These are phyloP conservation scores for Patiria miniata DNA, from an alignment of 35 echinoderm and acorn worm species.

Conservation along the genomic window DNA sequence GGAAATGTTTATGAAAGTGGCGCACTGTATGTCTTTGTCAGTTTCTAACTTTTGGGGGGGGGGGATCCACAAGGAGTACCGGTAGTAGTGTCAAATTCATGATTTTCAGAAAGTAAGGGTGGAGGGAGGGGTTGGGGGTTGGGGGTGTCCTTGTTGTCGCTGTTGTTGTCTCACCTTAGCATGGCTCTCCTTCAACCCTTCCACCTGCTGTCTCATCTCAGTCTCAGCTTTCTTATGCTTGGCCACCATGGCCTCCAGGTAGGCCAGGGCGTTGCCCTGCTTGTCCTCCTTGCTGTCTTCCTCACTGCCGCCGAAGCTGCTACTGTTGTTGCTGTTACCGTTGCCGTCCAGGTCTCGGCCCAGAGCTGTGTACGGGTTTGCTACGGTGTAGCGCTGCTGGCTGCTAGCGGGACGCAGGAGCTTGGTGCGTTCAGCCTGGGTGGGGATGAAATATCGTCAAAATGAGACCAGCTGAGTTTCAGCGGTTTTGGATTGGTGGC, in stretches of 20 bases:
- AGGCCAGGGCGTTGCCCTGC: slow-evolving; percentile 56
- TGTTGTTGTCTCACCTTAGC: slow-evolving; percentile 74
- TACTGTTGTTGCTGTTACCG: neutral
- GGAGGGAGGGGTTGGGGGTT: too few relatives aligned
- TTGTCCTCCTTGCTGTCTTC: slow-evolving; percentile 41
- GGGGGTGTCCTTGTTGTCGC: too few relatives aligned
- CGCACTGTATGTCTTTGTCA: too few relatives aligned
- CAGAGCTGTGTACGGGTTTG: slow-evolving; percentile 83
- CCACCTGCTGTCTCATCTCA: slow-evolving; percentile 76
- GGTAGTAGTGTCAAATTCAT: too few relatives aligned
- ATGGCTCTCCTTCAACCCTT: slow-evolving; percentile 78
- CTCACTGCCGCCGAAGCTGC: slow-evolving; percentile 34
- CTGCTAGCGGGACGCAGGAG: slow-evolving; percentile 59
- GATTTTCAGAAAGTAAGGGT: too few relatives aligned
- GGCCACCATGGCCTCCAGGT: slow-evolving; percentile 72
- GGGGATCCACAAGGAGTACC: too few relatives aligned
- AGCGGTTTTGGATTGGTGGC: too few relatives aligned
- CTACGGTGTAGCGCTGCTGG: slow-evolving; percentile 77
- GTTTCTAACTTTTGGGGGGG: too few relatives aligned
- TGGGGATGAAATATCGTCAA: neutral
- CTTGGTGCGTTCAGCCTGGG: slow-evolving; percentile 70
- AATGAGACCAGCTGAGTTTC: too few relatives aligned
- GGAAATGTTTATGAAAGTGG: too few relatives aligned
- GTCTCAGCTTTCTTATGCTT: slow-evolving; percentile 87
- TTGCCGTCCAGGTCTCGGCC: slow-evolving; percentile 64